phyloP scores from a whole-genome alignment of 2,113 vertebrate species.

The Pardalotus punctatus region DNA sequence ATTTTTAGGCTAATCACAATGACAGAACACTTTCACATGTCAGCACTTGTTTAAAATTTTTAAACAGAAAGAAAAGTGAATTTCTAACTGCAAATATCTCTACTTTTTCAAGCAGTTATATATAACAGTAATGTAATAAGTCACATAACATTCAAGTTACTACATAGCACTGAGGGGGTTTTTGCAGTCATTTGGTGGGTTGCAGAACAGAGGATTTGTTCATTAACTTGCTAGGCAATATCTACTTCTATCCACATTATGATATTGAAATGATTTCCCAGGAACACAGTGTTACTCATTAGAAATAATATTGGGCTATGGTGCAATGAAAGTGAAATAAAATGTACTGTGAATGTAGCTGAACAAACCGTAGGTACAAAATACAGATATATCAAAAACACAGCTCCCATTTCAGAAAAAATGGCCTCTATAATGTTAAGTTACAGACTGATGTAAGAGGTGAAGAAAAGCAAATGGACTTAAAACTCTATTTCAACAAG shows the following conservation, averaged over 20 bases:
- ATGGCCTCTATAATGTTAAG: background rate
- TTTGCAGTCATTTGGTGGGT: background rate
- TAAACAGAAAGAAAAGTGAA: background rate
- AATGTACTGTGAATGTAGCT: background rate
- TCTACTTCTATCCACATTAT: background rate
- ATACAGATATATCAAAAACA: background rate
- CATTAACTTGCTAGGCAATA: background rate
- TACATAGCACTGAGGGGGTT: rapidly evolving
- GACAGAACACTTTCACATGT: background rate
- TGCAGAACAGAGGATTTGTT: background rate
- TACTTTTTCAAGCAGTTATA: background rate
- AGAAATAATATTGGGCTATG: background rate
- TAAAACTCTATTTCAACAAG: background rate
- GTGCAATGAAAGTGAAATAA: background rate
- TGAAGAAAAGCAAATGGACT: background rate
- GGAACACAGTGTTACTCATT: background rate
- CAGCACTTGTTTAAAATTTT: background rate
- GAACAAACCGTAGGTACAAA: background rate
- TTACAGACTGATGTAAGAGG: background rate
- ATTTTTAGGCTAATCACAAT: background rate
- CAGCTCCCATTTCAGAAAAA: background rate
- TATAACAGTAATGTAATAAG: background rate
- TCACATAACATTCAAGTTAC: background rate
- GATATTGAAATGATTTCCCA: background rate
- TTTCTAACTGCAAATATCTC: background rate